Evolutionary conservation across 2,888 invertebrate genomes (phyloP).

Genomic region (Cristatella mucedo): DNA sequence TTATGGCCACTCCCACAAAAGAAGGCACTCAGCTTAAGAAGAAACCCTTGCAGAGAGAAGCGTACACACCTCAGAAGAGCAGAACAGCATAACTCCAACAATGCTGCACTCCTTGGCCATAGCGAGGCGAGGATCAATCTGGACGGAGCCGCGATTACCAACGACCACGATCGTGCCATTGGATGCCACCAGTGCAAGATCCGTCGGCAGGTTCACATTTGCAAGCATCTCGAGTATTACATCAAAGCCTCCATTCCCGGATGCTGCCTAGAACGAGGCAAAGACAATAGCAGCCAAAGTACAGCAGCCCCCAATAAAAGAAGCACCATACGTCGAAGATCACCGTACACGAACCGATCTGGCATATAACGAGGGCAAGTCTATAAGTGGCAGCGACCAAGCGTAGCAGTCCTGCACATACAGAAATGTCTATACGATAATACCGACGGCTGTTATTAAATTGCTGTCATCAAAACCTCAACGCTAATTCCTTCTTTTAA

Average conservation of each 20-base stretch:
- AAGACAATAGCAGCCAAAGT: not conserved
- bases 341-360: too few species aligned
- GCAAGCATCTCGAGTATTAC: constrained; percentile 46
- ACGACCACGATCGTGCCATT: constrained; percentile 40
- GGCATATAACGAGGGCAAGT: too few species aligned
- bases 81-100: constrained; percentile 13
- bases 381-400: too few species aligned
- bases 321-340: too few species aligned
- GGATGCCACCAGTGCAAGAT: constrained; percentile 37
- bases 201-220: constrained; percentile 43
- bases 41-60: too few species aligned
- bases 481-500: too few species aligned
- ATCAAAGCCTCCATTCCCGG: constrained; percentile 40
- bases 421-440: too few species aligned
- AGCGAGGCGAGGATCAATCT: constrained; percentile 19
- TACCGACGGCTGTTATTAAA: too few species aligned
- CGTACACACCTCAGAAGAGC: not conserved
- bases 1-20: too few species aligned
- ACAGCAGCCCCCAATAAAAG: not conserved
- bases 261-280: constrained; percentile 26
- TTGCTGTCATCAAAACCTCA: too few species aligned
- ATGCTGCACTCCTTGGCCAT: constrained; percentile 15
- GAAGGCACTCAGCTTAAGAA: too few species aligned
- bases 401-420: too few species aligned
- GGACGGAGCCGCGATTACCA: constrained; percentile 38